Conservation (phyloP, 2,797 vertebrate genomes). For the Sebastes iracundus region DNA sequence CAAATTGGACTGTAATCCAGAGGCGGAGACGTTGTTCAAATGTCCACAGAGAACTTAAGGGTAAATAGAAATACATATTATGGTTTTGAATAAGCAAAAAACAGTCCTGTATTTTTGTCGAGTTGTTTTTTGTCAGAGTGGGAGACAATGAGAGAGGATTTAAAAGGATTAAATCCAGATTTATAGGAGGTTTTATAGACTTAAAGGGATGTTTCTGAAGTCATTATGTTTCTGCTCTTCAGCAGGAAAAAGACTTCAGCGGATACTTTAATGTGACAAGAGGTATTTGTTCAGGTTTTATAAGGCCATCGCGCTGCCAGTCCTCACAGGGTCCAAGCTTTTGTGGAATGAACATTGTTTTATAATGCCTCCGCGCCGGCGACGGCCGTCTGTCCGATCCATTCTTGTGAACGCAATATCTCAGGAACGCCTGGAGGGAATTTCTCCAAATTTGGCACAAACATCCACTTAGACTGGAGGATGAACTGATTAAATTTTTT, state of each 20-base stretch:
- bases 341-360: not conserved
- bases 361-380: too few species aligned
- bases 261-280: not conserved
- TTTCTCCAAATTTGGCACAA: too few species aligned
- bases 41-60: not conserved
- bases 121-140: not conserved
- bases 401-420: too few species aligned
- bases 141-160: not conserved
- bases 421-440: too few species aligned
- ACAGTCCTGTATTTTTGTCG: not conserved
- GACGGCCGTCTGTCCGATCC: too few species aligned
- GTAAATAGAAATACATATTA: not conserved
- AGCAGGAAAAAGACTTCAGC: not conserved
- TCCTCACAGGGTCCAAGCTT: not conserved
- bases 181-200: conserved; percentile 1
- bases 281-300: not conserved
- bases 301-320: not conserved
- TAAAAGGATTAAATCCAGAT: not conserved
- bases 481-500: too few species aligned
- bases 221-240: not conserved
- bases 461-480: too few species aligned
- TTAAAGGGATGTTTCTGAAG: not conserved
- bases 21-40: not conserved
- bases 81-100: not conserved
- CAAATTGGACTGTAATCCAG: not conserved